Percentiles rank a stretch among this genome's conserved stretches.
Conservation (phyloP, 2,888 invertebrate genomes). For the Epistrophe grossulariae region DNA sequence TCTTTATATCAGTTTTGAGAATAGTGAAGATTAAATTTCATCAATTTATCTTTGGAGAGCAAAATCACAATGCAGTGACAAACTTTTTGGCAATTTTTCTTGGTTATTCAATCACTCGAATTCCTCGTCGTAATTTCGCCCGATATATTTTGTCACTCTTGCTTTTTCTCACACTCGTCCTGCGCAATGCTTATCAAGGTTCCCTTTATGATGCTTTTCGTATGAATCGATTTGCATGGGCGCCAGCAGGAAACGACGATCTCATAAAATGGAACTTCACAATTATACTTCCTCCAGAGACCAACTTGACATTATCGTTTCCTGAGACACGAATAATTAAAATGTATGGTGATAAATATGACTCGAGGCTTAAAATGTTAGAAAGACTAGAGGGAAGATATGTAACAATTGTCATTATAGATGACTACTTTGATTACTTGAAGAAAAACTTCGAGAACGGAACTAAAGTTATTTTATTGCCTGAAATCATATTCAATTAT, state of each 20-base stretch:
- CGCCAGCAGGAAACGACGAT: constrained; percentile 77
- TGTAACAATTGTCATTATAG: constrained; percentile 71
- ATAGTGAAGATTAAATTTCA: neutral
- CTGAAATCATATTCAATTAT: constrained; percentile 77
- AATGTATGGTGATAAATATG: neutral
- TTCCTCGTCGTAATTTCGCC: constrained; percentile 77
- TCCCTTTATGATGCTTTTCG: constrained; percentile 80
- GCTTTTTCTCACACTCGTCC: constrained; percentile 79
- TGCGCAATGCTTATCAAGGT: constrained; percentile 81
- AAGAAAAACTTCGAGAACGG: constrained; percentile 48
- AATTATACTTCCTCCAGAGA: constrained; percentile 65
- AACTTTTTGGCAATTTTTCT: constrained; percentile 77
- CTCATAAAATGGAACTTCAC: constrained; percentile 77
- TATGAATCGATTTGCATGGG: constrained; percentile 63
- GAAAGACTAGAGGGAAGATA: neutral
- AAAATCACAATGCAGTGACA: constrained; percentile 73
- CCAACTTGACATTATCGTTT: constrained; percentile 65
- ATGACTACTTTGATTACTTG: constrained; percentile 78
- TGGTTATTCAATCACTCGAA: constrained; percentile 78
- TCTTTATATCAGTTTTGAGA: constrained; percentile 23
- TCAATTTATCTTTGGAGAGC: constrained; percentile 73
- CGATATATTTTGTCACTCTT: constrained; percentile 79
- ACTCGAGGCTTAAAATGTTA: neutral
- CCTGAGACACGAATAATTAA: fast-evolving
- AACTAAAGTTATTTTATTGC: constrained; percentile 77